Conservation (phyloP, 2,113 vertebrate genomes). For the Oryzias woworae region DNA sequence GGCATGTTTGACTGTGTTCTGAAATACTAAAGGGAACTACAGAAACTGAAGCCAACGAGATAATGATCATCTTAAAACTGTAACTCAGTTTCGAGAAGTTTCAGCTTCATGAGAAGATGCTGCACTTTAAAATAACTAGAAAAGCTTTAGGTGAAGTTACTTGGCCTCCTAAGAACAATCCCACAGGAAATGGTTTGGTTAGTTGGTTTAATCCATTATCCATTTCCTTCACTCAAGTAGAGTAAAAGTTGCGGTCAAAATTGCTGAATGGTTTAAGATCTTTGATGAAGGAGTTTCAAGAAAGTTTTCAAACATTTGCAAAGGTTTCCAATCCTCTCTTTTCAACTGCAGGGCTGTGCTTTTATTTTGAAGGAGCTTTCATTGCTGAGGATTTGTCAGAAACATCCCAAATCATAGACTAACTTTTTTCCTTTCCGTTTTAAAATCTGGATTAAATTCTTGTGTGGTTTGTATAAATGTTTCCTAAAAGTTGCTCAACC, state of each 20-base stretch:
- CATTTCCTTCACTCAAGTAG: not conserved
- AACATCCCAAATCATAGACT: too few species aligned
- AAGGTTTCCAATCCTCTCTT: too few species aligned
- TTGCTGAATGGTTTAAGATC: too few species aligned
- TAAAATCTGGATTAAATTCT: too few species aligned
- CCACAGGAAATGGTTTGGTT: not conserved
- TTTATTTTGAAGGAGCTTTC: too few species aligned
- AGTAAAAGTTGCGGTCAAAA: not conserved
- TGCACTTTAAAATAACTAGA: constrained; percentile 36
- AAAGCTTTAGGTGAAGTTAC: not conserved
- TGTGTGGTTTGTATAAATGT: too few species aligned
- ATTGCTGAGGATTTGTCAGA: too few species aligned
- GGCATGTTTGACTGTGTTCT: not conserved
- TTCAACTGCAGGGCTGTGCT: too few species aligned
- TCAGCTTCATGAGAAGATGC: constrained; percentile 12
- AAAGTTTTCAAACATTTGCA: too few species aligned
- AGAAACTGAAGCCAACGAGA: constrained; percentile 41
- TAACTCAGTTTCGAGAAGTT: not conserved
- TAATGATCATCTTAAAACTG: not conserved
- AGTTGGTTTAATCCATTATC: not conserved
- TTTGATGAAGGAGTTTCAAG: too few species aligned
- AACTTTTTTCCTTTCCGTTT: too few species aligned
- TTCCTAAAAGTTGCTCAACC: too few species aligned
- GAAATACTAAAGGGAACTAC: not conserved
- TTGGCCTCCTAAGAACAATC: not conserved